Base-by-base conservation (phyloP, 2,113 vertebrate species). In the Maccullochella peelii region DNA sequence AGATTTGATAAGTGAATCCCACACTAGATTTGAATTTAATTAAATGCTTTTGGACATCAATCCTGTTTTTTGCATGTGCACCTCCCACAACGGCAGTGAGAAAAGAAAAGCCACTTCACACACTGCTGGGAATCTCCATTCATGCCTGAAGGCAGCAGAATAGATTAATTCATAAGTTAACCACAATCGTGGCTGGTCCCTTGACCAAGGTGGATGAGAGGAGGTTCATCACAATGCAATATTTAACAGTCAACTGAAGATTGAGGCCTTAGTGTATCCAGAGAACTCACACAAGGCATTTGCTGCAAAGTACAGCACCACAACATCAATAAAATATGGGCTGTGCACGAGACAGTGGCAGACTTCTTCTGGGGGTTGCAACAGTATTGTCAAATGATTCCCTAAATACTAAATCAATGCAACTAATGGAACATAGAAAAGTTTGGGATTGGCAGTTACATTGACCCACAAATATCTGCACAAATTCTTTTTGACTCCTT, bases 241-340 rank as follows among this genome's bases (percentile, higher is more conserved):
- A 92, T 87, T 90, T 83, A 90, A 83, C 59, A 77, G 80, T 63
- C 59, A 68, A n/a, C 82, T 80, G 71, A 84, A 83, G 74, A 84
- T 70, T 16, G 68, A 68, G 42, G 65, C 82, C 84, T 82, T 76
- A 73, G 68, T 66, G 82, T 76, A 21, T 88, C 61, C 40, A 49
- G 16, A 84, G 27, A 86, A 77, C 80, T 82, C 80, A 47, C 80
- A 36, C 50, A 42, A 79, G 66, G 85, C 27, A 50, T 86, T 68
- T 59, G 42, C 52, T 68, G 85, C 69, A 90, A 86, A 88, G 69
- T 59, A 18, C 44, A 69, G 15, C 68, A 72, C 55, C 76, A n/a
- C 67, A 76, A 27, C 67, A 84, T 89, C 73, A 80, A 84, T 90
- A 83, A 85, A 83, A 88, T 44, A 92, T 81, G 73, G 50, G 20